Conservation (phyloP, 2,113 vertebrate genomes). For the Cyanistes caeruleus region DNA sequence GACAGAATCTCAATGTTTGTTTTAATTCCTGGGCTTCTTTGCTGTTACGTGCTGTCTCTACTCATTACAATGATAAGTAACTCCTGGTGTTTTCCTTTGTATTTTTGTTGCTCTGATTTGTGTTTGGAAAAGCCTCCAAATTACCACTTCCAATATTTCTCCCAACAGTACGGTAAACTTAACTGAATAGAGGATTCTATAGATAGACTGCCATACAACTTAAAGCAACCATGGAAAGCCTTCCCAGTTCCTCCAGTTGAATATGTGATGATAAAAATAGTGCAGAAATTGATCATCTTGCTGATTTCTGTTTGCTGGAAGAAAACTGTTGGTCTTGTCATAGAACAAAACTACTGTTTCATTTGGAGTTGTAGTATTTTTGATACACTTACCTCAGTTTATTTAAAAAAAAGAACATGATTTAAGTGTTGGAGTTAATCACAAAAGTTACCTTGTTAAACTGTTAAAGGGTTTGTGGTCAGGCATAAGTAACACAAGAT, state of each 20-base stretch:
- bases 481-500: background rate
- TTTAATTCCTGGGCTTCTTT: background rate
- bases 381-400: background rate
- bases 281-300: background rate
- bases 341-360: background rate
- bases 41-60: background rate
- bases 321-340: background rate
- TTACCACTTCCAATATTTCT: background rate
- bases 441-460: background rate
- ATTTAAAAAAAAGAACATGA: background rate
- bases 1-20: background rate
- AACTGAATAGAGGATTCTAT: background rate
- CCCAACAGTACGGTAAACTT: background rate
- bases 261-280: background rate
- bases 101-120: background rate
- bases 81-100: background rate
- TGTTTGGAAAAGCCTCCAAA: background rate
- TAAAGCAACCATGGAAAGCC: background rate
- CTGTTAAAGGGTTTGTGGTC: background rate
- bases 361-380: background rate
- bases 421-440: background rate
- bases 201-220: background rate
- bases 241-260: background rate
- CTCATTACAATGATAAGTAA: background rate
- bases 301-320: background rate